Conservation (phyloP, 1,140 invertebrate species). For the Drosophila subpulchrella region DNA sequence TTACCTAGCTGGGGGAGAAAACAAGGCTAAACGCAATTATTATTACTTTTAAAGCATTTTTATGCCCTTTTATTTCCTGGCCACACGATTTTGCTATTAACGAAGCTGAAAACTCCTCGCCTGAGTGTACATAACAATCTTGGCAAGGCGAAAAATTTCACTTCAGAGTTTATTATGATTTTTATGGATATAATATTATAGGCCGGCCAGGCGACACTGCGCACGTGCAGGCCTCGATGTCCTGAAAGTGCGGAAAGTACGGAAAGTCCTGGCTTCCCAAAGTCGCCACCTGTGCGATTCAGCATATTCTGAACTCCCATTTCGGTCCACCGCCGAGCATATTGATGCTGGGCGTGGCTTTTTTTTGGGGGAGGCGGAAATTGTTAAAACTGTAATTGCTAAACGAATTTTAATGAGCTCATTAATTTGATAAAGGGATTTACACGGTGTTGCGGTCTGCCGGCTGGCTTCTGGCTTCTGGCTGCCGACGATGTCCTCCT, state of each 20-base stretch:
- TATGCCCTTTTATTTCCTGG: slow-evolving; percentile 76
- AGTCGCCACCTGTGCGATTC: slow-evolving; percentile 72
- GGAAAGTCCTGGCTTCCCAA: slow-evolving; percentile 13
- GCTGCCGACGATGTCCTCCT: slow-evolving; percentile 48
- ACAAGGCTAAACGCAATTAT: slow-evolving; percentile 79
- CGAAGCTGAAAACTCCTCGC: slow-evolving; percentile 5
- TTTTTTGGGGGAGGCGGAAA: slow-evolving; percentile 52
- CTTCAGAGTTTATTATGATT: slow-evolving; percentile 69
- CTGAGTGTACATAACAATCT: slow-evolving; percentile 51
- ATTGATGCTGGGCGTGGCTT: slow-evolving; percentile 23
- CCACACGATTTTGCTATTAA: slow-evolving; percentile 79
- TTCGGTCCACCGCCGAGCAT: slow-evolving; percentile 29
- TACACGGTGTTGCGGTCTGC: slow-evolving; percentile 79
- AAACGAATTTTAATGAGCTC: slow-evolving; percentile 84
- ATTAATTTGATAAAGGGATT: slow-evolving; percentile 84
- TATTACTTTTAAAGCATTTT: slow-evolving; percentile 83
- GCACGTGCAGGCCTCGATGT: slow-evolving; percentile 44
- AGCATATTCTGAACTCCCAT: slow-evolving; percentile 49
- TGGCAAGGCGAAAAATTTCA: slow-evolving; percentile 42
- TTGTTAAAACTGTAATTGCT: slow-evolving; percentile 84
- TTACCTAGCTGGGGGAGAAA: slow-evolving; percentile 18
- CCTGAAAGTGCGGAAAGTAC: background rate
- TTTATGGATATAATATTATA: slow-evolving; percentile 78
- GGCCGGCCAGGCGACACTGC: slow-evolving; percentile 42
- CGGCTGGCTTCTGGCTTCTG: slow-evolving; percentile 18